Base-by-base conservation (phyloP, 2,797 vertebrate species). In the Rhinella marina region DNA sequence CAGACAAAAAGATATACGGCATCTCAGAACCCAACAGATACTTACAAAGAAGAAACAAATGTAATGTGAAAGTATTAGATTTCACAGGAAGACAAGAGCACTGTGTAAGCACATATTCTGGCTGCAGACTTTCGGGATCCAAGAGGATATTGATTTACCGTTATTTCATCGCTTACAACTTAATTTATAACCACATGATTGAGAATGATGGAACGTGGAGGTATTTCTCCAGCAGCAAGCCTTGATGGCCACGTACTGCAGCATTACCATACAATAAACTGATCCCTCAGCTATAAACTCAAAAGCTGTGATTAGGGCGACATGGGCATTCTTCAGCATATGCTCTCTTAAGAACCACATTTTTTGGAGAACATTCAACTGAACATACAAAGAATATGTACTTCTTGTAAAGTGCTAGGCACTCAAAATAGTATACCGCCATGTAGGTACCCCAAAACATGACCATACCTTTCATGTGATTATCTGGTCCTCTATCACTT, bases 131-230 rank as follows among this genome's bases (percentile, higher is more conserved):
- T n/a, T 66, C 27, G 32, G 25, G 81, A 72, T 70, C 64, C 64
- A 27, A 52, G 64, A 4, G 64, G 57, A 86, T 73, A 81, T 86
- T 70, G 85, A 25, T 17, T 81, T 75, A 75, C 70, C 82, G 56
- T 29, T 52, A 87, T 75, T 87, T 87, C 59, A 72, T 59, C 3
- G 23, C 68, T 23, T 52, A 68, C 54, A 73, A 54, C 29, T 57
- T 73, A 27, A 75, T 87, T 54, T n/a, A 76, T 87, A 48, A 87
- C 54, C 59, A 29, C 73, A 27, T 61, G 83, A 16, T 27, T 32
- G 52, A 48, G 72, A 62, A n/a, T 73, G 50, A 50, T 48, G 29
- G 56, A 52, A n/a, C 54, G 61, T 61, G 66, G 41, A 41, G 86
- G n/a, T 7, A 27, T 10, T 17, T 25, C 41, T 85, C 48, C 56